These are phyloP conservation scores for Lemur catta DNA, from an alignment of 2,797 vertebrate genomes.

Conservation along the genomic window DNA sequence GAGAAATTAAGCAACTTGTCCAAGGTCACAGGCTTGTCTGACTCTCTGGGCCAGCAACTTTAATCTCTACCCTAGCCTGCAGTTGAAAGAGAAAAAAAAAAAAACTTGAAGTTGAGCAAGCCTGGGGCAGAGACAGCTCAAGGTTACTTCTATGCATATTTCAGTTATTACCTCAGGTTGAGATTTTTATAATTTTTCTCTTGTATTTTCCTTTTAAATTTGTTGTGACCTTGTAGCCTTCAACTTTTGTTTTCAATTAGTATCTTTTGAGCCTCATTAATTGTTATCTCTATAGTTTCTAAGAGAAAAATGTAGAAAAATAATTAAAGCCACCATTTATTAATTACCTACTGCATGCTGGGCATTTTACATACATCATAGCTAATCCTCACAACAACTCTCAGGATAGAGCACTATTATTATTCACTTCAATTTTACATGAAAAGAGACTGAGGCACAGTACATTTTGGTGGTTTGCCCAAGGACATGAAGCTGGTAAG, in stretches of 20 bases:
- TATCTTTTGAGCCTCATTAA: not conserved
- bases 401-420: not conserved
- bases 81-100: constrained; percentile 38
- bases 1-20: not conserved
- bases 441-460: not conserved
- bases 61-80: not conserved
- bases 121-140: constrained; percentile 30
- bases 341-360: not conserved
- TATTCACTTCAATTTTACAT: not conserved
- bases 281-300: constrained; percentile 35
- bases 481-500: not conserved
- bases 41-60: not conserved
- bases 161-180: not conserved
- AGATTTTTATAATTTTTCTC: constrained; percentile 50
- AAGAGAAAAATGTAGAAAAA: not conserved
- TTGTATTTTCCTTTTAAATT: constrained; percentile 44
- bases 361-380: not conserved
- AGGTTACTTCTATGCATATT: constrained; percentile 54
- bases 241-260: constrained; percentile 17
- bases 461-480: not conserved
- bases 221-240: constrained; percentile 27
- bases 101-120: constrained; percentile 16
- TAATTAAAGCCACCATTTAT: constrained; percentile 9
- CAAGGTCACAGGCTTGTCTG: not conserved
- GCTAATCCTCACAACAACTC: not conserved